Evolutionary conservation across 2,888 invertebrate genomes (phyloP), one percentile per base, ranked within the genome.

Genomic region (Drosophila robusta): DNA sequence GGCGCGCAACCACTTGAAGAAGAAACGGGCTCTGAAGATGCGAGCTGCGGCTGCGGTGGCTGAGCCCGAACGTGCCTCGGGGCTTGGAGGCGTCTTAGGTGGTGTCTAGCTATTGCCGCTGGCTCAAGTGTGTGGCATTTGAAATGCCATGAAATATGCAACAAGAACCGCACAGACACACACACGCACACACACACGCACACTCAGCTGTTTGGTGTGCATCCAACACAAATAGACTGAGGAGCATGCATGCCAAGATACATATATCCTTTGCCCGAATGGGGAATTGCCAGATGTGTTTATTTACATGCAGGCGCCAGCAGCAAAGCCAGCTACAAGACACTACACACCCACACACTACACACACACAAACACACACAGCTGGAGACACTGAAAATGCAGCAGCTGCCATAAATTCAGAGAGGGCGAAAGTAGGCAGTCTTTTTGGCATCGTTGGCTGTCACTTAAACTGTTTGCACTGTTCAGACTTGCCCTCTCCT

Each of bases 91-190:
- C 24, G 39, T 44, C 18, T 6, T 16, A 11, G 42, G 29, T 29
- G 26, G 29, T 47, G 42, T 9, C 34, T 45, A 45, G 76, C 60
- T 76, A 74, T 71, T 74, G 72, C 62, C 57, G 44, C 76, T 78
- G 66, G 61, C 72, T 78, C 67, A 78, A 79, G 79, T 78, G 71
- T 78, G 76, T 55, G 58, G 67, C 66, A 84, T 73, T 80, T 69
- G 77, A 65, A 61, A 57, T 63, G 71, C 69, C 67, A 75, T 87
- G 68, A 84, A 80, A 84, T 75, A 83, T 87, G 84, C 84, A 83
- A 70, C 68, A 77, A 52, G 60, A 16, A 38, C 12, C 8, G n/a
- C 45, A 39, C 29, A 36, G 52, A 14, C 18, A 61, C 38, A 45
- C 12, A 24, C 44, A 29, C 29, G n/a, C n/a, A 44, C 18, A 44